Conservation (phyloP, 2,797 vertebrate species). For the Arrhamphus sclerolepis region DNA sequence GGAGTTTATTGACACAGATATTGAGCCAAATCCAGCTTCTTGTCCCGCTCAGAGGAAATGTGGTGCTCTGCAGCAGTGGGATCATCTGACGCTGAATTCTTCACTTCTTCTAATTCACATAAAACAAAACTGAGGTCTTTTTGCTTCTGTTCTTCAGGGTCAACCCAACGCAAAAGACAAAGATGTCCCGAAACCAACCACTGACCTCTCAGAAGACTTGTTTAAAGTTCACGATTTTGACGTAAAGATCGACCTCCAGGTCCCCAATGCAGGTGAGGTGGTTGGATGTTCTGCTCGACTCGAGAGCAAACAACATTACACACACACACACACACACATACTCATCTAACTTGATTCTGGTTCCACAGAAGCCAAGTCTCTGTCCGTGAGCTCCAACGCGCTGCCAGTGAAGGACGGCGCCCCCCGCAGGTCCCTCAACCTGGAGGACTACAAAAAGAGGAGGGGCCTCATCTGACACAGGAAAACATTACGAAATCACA, state of each 20-base stretch:
- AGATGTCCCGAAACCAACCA: slow-evolving; percentile 91
- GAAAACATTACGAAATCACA: slow-evolving; percentile 64
- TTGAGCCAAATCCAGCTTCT: slow-evolving; percentile 1
- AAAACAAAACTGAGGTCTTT: too few relatives aligned
- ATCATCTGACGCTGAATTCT: not conserved
- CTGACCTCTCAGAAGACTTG: slow-evolving; percentile 97
- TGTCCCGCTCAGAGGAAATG: not conserved
- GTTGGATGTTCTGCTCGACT: too few relatives aligned
- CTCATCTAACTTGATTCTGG: too few relatives aligned
- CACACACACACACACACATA: too few relatives aligned
- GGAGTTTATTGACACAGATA: too few relatives aligned
- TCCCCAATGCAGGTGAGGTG: slow-evolving; percentile 93
- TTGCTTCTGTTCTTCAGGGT: slow-evolving; percentile 71
- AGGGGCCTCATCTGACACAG: slow-evolving; percentile 93
- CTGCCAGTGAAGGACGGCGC: slow-evolving; percentile 97
- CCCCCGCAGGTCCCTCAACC: slow-evolving; percentile 93
- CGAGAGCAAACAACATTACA: too few relatives aligned
- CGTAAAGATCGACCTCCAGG: slow-evolving; percentile 98
- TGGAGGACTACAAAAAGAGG: slow-evolving; percentile 99
- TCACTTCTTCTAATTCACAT: too few relatives aligned
- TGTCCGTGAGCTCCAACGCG: slow-evolving; percentile 95
- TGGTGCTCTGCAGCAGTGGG: too few relatives aligned
- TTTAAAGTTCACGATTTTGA: slow-evolving; percentile 99
- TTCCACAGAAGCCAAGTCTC: slow-evolving; percentile 91
- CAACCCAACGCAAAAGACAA: slow-evolving; percentile 87